Conservation (phyloP, 2,797 vertebrate genomes). For the Hozukius guyotensis region DNA sequence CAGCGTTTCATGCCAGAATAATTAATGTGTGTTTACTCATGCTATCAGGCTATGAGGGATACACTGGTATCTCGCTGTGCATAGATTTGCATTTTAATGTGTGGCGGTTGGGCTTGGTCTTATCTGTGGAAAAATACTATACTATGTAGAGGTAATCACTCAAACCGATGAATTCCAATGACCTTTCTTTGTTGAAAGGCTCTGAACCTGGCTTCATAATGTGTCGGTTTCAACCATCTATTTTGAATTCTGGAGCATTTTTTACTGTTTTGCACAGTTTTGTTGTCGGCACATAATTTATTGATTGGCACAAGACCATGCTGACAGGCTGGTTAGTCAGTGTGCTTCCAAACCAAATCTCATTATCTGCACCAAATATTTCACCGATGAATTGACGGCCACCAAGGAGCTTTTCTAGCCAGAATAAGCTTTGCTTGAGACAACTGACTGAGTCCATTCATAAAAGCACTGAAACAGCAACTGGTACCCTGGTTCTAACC, state of each 20-base stretch:
- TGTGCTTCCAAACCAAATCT: background rate
- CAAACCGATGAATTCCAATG: background rate
- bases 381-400: background rate
- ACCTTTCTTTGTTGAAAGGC: background rate
- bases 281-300: background rate
- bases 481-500: background rate
- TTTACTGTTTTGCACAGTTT: background rate
- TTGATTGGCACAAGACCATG: background rate
- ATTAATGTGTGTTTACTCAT: conserved; percentile 50
- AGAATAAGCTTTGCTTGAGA: background rate
- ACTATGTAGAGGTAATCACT: background rate
- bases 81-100: conserved; percentile 50
- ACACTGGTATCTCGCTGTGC: conserved; percentile 20
- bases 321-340: background rate
- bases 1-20: conserved; percentile 45
- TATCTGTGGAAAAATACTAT: conserved; percentile 27
- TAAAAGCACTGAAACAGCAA: background rate
- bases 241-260: background rate
- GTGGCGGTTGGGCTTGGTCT: background rate
- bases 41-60: conserved; percentile 36
- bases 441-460: background rate
- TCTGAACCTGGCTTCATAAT: background rate
- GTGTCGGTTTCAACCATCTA: background rate
- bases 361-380: background rate
- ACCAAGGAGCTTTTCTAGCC: background rate